Evolutionary conservation across 2,113 vertebrate species (phyloP).

Genomic region (Phrynocephalus versicolor): DNA sequence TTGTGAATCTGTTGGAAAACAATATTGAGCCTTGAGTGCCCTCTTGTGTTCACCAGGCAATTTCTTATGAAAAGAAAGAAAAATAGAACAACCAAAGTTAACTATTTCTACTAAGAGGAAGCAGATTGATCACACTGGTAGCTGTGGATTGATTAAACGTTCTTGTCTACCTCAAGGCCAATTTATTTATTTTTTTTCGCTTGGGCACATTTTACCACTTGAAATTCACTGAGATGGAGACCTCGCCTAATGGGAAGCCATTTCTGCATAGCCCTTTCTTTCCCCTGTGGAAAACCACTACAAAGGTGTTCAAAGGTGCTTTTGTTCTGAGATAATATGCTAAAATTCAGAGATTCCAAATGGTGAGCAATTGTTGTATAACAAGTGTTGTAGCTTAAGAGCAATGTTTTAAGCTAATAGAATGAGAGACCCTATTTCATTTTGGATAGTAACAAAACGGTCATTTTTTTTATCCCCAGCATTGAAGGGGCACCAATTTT

Average conservation of each 20-base stretch:
- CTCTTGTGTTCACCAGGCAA: slow-evolving; percentile 58
- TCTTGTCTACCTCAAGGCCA: background rate
- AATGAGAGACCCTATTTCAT: too few relatives aligned
- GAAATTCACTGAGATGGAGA: background rate
- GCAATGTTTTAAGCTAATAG: background rate
- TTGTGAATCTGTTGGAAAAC: background rate
- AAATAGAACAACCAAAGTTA: background rate
- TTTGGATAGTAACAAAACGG: too few relatives aligned
- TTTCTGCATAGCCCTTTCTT: background rate
- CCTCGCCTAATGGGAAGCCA: background rate
- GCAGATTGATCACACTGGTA: background rate
- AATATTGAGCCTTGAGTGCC: slow-evolving; percentile 46
- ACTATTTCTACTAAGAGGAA: background rate
- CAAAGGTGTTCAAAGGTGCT: background rate
- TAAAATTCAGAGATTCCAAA: background rate
- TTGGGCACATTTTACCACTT: background rate
- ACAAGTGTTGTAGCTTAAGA: too few relatives aligned
- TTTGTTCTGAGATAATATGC: background rate
- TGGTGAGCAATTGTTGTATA: too few relatives aligned
- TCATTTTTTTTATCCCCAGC: too few relatives aligned
- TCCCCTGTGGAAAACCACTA: background rate
- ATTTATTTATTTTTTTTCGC: background rate
- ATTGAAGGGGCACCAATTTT: too few relatives aligned
- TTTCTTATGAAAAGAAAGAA: slow-evolving; percentile 10
- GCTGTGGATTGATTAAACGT: background rate